Evolutionary conservation across 2,797 vertebrate species (phyloP).

Genomic region (Platyrinchus mystaceus): DNA sequence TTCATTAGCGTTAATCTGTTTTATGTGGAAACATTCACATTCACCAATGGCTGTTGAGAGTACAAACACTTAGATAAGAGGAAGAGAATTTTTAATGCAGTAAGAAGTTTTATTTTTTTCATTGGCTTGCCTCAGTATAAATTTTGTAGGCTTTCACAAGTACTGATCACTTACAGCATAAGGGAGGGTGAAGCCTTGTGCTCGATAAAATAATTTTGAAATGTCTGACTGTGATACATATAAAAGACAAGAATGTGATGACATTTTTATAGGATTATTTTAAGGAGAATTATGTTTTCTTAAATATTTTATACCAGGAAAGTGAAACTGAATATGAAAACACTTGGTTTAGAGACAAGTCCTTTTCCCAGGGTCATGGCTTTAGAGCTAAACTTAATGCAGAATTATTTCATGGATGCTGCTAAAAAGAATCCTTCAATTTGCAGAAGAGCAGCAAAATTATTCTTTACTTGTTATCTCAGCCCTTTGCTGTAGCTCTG

Average conservation of each 20-base stretch:
- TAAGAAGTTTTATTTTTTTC: not conserved
- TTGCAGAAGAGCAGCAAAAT: not conserved
- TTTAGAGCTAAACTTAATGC: conserved; percentile 12
- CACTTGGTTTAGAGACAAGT: conserved; percentile 11
- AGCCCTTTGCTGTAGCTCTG: not conserved
- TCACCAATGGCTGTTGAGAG: conserved; percentile 20
- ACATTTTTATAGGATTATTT: conserved; percentile 47
- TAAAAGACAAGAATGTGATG: conserved; percentile 22
- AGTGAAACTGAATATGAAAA: conserved; percentile 49
- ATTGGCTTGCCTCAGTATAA: not conserved
- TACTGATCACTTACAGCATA: not conserved
- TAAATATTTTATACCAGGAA: conserved; percentile 43
- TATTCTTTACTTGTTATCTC: not conserved
- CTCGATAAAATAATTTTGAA: conserved; percentile 28
- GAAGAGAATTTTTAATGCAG: not conserved
- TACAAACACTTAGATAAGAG: conserved; percentile 6
- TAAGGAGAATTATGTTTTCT: conserved; percentile 48
- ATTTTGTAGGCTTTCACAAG: conserved; percentile 20
- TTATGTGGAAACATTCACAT: conserved; percentile 1
- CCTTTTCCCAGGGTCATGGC: not conserved
- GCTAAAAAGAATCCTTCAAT: not conserved
- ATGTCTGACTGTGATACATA: not conserved
- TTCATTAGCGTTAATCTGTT: conserved; percentile 7
- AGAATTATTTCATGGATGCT: conserved; percentile 8
- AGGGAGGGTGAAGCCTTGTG: not conserved